phyloP scores from a whole-genome alignment of 2,797 vertebrate species.

The Sphaeramia orbicularis region DNA sequence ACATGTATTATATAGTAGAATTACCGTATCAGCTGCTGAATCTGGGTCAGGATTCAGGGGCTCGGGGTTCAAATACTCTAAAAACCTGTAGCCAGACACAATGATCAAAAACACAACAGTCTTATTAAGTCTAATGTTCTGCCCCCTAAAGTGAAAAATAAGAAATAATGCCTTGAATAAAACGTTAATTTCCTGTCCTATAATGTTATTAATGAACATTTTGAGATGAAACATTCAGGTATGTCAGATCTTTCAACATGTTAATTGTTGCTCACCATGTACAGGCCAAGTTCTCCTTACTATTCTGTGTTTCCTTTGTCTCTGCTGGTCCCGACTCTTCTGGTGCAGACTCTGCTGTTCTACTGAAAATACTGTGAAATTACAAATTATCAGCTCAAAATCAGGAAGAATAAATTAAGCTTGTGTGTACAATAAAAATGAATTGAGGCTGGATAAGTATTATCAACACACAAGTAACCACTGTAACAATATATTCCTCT shows the following conservation, averaged over 20 bases:
- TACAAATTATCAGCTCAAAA: not conserved
- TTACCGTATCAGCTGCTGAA: constrained; percentile 24
- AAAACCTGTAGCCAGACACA: constrained; percentile 64
- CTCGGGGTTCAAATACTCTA: constrained; percentile 82
- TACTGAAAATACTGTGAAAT: not conserved
- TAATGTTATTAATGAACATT: no score
- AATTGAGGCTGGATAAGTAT: no score
- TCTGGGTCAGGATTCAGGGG: constrained; percentile 58
- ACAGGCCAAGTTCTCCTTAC: constrained; percentile 35
- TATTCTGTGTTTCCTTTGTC: not conserved
- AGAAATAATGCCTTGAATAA: not conserved
- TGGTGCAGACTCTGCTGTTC: not conserved
- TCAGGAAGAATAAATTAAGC: no score
- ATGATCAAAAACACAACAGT: not conserved
- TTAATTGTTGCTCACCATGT: constrained; percentile 42
- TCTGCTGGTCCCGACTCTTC: not conserved
- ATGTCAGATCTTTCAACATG: not conserved
- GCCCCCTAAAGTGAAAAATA: not conserved
- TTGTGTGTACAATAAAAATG: no score
- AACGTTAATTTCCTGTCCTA: not conserved
- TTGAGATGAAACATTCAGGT: not conserved
- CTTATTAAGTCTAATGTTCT: not conserved
- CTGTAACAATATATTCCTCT: no score
- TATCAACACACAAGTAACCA: no score
- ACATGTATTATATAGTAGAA: no score